phyloP scores from a whole-genome alignment of 2,888 invertebrate species.

The Trissolcus japonicus region DNA sequence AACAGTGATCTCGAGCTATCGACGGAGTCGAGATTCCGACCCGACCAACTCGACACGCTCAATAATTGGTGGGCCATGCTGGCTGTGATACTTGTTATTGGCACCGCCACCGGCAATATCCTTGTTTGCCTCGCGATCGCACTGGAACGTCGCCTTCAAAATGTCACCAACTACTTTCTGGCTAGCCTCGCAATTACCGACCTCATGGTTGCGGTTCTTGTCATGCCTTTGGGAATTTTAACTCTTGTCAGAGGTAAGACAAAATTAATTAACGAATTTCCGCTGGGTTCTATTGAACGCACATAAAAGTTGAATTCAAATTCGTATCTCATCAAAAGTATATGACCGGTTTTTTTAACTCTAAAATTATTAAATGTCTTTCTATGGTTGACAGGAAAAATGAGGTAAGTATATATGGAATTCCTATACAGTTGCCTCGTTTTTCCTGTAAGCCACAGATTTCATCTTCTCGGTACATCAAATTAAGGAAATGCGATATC shows the following conservation, averaged over 20 bases:
- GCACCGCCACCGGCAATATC: slow-evolving; percentile 94
- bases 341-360: no score
- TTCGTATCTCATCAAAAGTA: no score
- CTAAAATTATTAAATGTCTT: no score
- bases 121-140: slow-evolving; percentile 95
- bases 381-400: no score
- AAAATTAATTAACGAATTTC: no score
- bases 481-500: no score
- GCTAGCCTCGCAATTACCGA: slow-evolving; percentile 97
- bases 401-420: no score
- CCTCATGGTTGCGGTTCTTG: slow-evolving; percentile 93
- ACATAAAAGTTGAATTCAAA: no score
- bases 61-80: slow-evolving; percentile 86
- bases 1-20: slow-evolving; percentile 54
- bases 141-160: slow-evolving; percentile 93
- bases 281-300: no score
- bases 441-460: no score
- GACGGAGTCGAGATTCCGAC: slow-evolving; percentile 75
- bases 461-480: no score
- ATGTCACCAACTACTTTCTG: slow-evolving; percentile 97
- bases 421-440: no score
- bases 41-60: slow-evolving; percentile 44
- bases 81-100: slow-evolving; percentile 86
- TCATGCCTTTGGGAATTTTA: slow-evolving; percentile 95
- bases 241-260: slow-evolving; percentile 85